Evolutionary conservation across 1,140 invertebrate genomes (phyloP).

Genomic region (Gryllus bimaculatus): DNA sequence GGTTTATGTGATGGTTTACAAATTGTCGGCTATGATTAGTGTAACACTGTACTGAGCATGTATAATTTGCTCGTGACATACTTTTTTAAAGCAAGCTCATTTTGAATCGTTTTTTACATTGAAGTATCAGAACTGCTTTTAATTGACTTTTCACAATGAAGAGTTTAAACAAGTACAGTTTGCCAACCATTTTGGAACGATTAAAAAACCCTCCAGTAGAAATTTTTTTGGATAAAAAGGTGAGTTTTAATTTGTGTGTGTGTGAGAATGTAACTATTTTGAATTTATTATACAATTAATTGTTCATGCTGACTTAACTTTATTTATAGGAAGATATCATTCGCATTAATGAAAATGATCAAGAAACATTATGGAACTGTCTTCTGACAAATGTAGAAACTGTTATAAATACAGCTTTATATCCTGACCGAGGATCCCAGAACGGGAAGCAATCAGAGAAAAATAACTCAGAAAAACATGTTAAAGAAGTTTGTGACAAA

Average conservation of each 20-base stretch:
- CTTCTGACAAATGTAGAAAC: not conserved
- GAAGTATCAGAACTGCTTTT: too few relatives aligned
- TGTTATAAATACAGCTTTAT: not conserved
- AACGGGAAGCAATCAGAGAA: too few relatives aligned
- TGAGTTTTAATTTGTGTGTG: not conserved
- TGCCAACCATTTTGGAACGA: not conserved
- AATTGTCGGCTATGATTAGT: too few relatives aligned
- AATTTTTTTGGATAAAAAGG: not conserved
- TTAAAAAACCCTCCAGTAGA: not conserved
- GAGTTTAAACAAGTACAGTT: not conserved
- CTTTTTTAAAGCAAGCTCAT: too few relatives aligned
- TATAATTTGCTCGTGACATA: too few relatives aligned
- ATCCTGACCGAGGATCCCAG: not conserved
- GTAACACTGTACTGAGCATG: too few relatives aligned
- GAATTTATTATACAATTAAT: too few relatives aligned
- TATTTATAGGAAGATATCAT: not conserved
- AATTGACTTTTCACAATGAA: not conserved
- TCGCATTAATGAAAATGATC: not conserved
- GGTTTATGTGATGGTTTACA: too few relatives aligned
- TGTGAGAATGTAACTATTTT: too few relatives aligned
- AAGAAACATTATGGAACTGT: not conserved
- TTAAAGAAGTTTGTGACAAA: too few relatives aligned
- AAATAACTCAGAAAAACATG: too few relatives aligned
- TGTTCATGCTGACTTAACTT: not conserved
- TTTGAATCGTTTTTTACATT: too few relatives aligned